Percentiles rank a stretch among this genome's conserved stretches.
Evolutionary conservation across 2,113 vertebrate species (phyloP).

Genomic region (Eulacestoma nigropectus): DNA sequence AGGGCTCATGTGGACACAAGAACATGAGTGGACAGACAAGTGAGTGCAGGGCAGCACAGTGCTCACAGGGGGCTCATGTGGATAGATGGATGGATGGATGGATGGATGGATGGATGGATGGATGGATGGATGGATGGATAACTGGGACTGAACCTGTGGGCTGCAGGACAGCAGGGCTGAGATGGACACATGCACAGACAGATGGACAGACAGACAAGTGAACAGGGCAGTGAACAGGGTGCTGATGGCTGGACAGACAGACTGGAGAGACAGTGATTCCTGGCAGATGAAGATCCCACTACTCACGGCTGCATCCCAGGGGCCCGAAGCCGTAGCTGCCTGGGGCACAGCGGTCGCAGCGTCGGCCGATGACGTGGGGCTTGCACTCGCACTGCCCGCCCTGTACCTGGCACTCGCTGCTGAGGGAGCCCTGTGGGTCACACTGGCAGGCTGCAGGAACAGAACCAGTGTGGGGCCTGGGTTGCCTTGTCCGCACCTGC

Average conservation of each 20-base stretch:
- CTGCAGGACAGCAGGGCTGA: background rate
- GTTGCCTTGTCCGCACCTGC: background rate
- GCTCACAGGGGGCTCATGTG: background rate
- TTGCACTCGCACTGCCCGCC: constrained; percentile 84
- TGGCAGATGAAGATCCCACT: background rate
- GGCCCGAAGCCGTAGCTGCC: constrained; percentile 81
- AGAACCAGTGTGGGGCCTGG: background rate
- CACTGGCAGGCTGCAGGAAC: constrained; percentile 78
- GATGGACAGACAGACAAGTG: background rate
- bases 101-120: background rate
- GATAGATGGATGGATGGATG: background rate
- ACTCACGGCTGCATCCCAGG: constrained; percentile 81
- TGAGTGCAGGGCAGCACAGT: background rate
- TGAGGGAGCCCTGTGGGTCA: constrained; percentile 82
- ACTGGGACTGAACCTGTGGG: background rate
- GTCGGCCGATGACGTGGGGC: constrained; percentile 75
- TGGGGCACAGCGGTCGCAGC: constrained; percentile 77
- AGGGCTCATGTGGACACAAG: background rate
- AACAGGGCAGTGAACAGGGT: rapidly evolving
- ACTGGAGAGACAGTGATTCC: background rate
- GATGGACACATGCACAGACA: background rate
- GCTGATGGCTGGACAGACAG: background rate
- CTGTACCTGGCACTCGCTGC: constrained; percentile 76
- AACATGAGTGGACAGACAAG: background rate
- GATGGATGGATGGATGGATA: background rate